Conservation (phyloP, 2,888 invertebrate genomes). For the Metallyticus violacea region DNA sequence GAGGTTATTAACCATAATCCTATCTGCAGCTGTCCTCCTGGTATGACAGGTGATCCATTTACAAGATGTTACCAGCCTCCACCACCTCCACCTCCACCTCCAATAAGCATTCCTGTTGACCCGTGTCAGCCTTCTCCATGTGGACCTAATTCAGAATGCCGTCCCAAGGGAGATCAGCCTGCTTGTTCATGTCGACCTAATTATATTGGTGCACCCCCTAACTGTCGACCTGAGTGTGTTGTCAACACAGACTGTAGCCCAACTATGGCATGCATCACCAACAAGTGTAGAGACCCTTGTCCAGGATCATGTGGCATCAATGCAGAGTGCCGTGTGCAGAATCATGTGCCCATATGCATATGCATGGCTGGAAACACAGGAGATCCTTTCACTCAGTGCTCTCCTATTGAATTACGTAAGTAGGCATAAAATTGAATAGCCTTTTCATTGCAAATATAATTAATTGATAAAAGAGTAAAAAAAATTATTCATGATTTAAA, state of each 20-base stretch:
- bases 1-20: conserved; percentile 42
- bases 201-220: conserved; percentile 66
- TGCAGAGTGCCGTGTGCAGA: conserved; percentile 49
- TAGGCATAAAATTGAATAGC: conserved; percentile 9
- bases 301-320: conserved; percentile 51
- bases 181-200: conserved; percentile 54
- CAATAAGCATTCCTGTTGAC: conserved; percentile 53
- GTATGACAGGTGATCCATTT: conserved; percentile 41
- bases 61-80: conserved; percentile 45
- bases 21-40: conserved; percentile 42
- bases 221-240: conserved; percentile 67
- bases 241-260: conserved; percentile 51
- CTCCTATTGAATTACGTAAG: conserved; percentile 51
- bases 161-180: conserved; percentile 50
- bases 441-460: no score
- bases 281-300: conserved; percentile 51
- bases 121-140: conserved; percentile 68
- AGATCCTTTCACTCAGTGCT: conserved; percentile 71
- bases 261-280: conserved; percentile 49
- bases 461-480: no score
- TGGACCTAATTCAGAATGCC: conserved; percentile 42
- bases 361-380: conserved; percentile 64
- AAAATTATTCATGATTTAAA: no score
- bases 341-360: conserved; percentile 50
- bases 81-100: conserved; percentile 35